phyloP scores from a whole-genome alignment of 1,140 invertebrate species.

The Papilio polyxenes region DNA sequence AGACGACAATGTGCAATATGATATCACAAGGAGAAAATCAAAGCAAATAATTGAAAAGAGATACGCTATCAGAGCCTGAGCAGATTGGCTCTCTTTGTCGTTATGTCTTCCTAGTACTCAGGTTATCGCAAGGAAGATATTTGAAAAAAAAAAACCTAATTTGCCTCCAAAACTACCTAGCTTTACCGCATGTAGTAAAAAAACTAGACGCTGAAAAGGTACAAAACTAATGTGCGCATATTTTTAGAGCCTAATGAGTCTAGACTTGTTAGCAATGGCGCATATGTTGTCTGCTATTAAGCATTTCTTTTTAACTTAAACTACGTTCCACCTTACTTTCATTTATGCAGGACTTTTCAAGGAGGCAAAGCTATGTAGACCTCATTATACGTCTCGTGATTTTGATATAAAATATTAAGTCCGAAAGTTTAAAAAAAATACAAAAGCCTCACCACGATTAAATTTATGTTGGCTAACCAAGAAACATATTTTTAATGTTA shows the following conservation, averaged over 20 bases:
- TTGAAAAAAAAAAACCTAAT: not conserved
- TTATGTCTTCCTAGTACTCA: not conserved
- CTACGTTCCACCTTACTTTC: not conserved
- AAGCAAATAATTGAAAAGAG: constrained; percentile 12
- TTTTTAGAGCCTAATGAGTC: constrained; percentile 29
- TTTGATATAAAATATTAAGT: not conserved
- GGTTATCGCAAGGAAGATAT: not conserved
- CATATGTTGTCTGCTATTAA: constrained; percentile 27
- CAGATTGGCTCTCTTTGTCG: not conserved
- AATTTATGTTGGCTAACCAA: not conserved
- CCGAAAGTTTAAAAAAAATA: not conserved
- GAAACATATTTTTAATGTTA: not conserved
- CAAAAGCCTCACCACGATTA: not conserved
- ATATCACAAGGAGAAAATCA: not conserved
- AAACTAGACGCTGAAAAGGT: constrained; percentile 1
- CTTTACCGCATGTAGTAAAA: not conserved
- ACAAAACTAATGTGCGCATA: constrained; percentile 22
- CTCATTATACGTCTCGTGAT: not conserved
- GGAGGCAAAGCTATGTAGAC: not conserved
- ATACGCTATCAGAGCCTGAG: not conserved
- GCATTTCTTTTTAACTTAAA: constrained; percentile 22
- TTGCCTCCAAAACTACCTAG: not conserved
- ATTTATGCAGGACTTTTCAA: constrained; percentile 4
- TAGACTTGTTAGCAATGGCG: constrained; percentile 6
- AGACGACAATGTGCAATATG: not conserved